Percentiles rank a stretch among this genome's conserved stretches.
phyloP scores from a whole-genome alignment of 2,797 vertebrate genomes.

The Novumbra hubbsi region DNA sequence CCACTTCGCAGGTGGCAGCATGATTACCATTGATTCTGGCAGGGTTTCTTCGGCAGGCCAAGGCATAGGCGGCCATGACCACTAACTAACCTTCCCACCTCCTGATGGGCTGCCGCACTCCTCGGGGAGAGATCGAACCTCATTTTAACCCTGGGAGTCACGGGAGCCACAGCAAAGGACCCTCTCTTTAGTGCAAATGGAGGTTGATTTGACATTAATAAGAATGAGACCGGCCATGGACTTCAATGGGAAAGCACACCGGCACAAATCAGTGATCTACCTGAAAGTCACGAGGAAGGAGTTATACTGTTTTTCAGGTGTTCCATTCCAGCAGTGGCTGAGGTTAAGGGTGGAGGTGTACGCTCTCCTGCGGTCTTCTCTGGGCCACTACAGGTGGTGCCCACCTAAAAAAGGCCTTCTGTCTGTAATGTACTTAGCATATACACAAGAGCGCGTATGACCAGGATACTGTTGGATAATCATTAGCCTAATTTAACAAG shows the following conservation, averaged over 20 bases:
- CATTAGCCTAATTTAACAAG: slow-evolving; percentile 32
- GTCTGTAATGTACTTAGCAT: slow-evolving; percentile 3
- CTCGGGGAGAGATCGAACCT: slow-evolving; percentile 76
- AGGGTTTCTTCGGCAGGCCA: slow-evolving; percentile 69
- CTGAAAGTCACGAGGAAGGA: neutral
- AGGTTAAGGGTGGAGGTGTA: too few relatives aligned
- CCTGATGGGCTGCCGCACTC: slow-evolving; percentile 69
- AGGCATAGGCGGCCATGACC: slow-evolving; percentile 76
- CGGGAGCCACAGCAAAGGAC: slow-evolving; percentile 43
- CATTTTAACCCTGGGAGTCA: slow-evolving; percentile 66
- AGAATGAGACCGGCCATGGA: slow-evolving; percentile 6
- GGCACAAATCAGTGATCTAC: neutral
- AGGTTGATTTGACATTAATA: slow-evolving; percentile 35
- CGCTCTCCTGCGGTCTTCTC: neutral
- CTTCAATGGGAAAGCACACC: neutral
- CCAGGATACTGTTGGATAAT: slow-evolving; percentile 16
- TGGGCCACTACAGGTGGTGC: neutral
- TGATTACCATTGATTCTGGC: slow-evolving; percentile 82
- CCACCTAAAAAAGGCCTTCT: neutral
- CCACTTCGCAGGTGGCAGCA: slow-evolving; percentile 76
- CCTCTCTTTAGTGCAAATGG: slow-evolving; percentile 53
- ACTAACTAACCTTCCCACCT: slow-evolving; percentile 80
- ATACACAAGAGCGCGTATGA: slow-evolving; percentile 12
- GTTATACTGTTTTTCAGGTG: neutral
- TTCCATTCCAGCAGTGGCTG: too few relatives aligned